Evolutionary conservation across 2,888 invertebrate species (phyloP).

Genomic region (Helicoverpa assulta): DNA sequence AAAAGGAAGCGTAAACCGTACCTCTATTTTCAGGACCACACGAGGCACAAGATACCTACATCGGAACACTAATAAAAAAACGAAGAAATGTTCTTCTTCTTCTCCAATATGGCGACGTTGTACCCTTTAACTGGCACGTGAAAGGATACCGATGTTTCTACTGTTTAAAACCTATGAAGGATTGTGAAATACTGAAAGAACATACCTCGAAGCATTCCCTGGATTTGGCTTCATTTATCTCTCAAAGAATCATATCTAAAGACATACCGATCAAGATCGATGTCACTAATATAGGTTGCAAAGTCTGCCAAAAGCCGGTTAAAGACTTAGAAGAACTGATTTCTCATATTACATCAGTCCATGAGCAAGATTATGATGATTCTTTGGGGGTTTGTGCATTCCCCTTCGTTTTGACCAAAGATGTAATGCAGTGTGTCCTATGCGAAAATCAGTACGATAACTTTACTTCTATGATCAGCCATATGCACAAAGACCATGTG

Average conservation of each 20-base stretch:
- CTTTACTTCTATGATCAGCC: constrained; percentile 73
- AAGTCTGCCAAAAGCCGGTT: constrained; percentile 67
- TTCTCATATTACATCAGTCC: constrained; percentile 70
- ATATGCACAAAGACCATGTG: constrained; percentile 81
- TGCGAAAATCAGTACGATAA: constrained; percentile 76
- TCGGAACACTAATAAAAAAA: constrained; percentile 72
- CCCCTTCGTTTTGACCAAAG: constrained; percentile 75
- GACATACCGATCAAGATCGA: constrained; percentile 83
- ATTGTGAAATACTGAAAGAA: constrained; percentile 72
- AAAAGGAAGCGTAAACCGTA: constrained; percentile 62
- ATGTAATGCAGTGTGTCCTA: constrained; percentile 72
- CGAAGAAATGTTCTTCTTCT: constrained; percentile 75
- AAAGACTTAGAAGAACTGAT: constrained; percentile 71
- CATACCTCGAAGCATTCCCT: constrained; percentile 73
- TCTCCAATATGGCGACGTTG: constrained; percentile 75
- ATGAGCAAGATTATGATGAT: constrained; percentile 71
- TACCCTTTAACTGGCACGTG: constrained; percentile 82
- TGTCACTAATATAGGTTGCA: constrained; percentile 73
- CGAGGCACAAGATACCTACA: constrained; percentile 65
- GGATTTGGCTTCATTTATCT: constrained; percentile 71
- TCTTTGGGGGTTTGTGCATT: constrained; percentile 72
- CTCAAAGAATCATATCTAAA: constrained; percentile 76
- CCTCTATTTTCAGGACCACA: constrained; percentile 80
- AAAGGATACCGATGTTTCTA: constrained; percentile 81
- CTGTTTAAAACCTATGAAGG: constrained; percentile 75